Conservation (phyloP, 2,888 invertebrate species). For the Encarsia formosa region DNA sequence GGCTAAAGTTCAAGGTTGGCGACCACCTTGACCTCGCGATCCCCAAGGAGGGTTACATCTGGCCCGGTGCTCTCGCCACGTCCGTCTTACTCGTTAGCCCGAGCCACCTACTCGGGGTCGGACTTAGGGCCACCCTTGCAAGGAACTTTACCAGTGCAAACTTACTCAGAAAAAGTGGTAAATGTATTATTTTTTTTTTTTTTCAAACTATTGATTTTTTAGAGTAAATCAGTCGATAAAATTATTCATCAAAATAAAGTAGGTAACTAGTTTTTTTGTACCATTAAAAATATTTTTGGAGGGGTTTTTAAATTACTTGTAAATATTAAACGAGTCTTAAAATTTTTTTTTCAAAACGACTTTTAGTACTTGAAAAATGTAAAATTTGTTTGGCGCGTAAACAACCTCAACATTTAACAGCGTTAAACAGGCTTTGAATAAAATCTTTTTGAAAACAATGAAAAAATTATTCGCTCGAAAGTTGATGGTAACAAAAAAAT, state of each 20-base stretch:
- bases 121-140: neutral
- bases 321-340: neutral
- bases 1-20: constrained; percentile 2
- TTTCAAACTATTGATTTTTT: neutral
- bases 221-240: no score
- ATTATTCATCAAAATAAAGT: no score
- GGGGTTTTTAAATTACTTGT: no score
- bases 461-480: no score
- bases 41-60: constrained; percentile 31
- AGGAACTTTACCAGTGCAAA: neutral
- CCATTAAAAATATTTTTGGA: no score
- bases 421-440: no score
- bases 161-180: neutral
- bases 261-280: no score
- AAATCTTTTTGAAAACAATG: no score
- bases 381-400: no score
- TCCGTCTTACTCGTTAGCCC: constrained; percentile 27
- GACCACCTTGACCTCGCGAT: constrained; percentile 29
- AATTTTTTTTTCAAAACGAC: neutral
- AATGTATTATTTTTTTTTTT: neutral
- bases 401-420: no score
- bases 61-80: constrained; percentile 28
- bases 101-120: constrained; percentile 28
- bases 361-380: neutral
- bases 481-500: neutral